Evolutionary conservation across 2,888 invertebrate genomes (phyloP).

Genomic region (Platycheirus albimanus): DNA sequence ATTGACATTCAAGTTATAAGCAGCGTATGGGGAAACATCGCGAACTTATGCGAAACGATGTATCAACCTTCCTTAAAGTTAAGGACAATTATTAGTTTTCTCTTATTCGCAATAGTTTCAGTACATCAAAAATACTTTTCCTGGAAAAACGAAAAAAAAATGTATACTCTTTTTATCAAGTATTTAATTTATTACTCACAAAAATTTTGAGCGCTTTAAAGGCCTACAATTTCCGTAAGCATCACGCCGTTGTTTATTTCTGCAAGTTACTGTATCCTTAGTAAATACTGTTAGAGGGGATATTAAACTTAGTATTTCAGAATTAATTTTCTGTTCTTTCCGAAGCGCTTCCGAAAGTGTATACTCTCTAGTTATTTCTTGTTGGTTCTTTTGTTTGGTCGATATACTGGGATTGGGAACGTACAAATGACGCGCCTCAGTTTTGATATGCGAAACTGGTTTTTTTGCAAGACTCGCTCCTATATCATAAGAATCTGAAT

Average conservation of each 20-base stretch:
- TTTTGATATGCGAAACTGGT: constrained; percentile 29
- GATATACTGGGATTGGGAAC: background rate
- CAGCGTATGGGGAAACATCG: too few relatives aligned
- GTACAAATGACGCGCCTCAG: background rate
- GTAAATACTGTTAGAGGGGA: background rate
- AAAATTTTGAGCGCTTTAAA: constrained; percentile 2
- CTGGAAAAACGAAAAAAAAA: constrained; percentile 21
- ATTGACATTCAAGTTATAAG: too few relatives aligned
- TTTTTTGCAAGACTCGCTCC: background rate
- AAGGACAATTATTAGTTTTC: background rate
- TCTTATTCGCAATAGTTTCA: constrained; percentile 17
- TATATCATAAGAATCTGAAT: background rate
- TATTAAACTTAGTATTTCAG: background rate
- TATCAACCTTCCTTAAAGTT: too few relatives aligned
- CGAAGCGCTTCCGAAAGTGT: background rate
- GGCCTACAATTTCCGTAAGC: constrained; percentile 14
- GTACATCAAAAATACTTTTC: constrained; percentile 17
- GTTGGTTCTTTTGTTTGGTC: background rate
- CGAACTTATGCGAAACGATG: too few relatives aligned
- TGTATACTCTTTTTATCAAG: background rate
- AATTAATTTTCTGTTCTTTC: background rate
- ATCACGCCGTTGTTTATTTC: background rate
- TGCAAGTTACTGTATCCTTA: background rate
- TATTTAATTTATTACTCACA: constrained; percentile 29
- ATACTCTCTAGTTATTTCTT: background rate